phyloP scores from a whole-genome alignment of 1,140 invertebrate species.

The Holcopasites calliopsidis region DNA sequence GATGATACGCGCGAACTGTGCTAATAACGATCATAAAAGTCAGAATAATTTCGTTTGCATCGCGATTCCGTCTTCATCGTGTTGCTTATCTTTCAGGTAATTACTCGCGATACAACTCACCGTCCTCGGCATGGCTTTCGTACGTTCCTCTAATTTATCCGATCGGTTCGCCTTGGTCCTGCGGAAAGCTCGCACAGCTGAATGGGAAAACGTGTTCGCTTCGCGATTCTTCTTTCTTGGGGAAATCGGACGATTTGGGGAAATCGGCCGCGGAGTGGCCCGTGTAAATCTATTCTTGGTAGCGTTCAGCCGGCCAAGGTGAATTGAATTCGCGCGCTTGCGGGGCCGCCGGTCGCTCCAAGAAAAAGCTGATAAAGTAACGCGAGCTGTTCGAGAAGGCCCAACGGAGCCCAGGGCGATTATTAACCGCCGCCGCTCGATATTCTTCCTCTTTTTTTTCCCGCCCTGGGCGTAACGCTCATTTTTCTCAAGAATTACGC shows the following conservation, averaged over 20 bases:
- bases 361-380: conserved; percentile 29
- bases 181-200: not conserved
- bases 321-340: conserved; percentile 31
- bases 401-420: conserved; percentile 24
- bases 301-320: conserved; percentile 13
- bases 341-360: not conserved
- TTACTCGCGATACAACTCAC: not conserved
- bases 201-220: not conserved
- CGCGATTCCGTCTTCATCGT: not conserved
- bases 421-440: conserved; percentile 33
- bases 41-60: not conserved
- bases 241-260: not conserved
- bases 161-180: no score
- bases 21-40: not conserved
- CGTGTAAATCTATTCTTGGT: not conserved
- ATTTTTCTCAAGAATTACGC: conserved; percentile 56
- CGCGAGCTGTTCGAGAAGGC: conserved; percentile 16
- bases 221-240: not conserved
- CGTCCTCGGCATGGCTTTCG: no score
- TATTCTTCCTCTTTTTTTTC: not conserved
- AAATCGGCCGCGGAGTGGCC: not conserved
- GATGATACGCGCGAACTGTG: conserved; percentile 3
- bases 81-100: not conserved
- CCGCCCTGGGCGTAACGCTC: not conserved
- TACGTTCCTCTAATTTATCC: no score